These are phyloP conservation scores for Antheraea pernyi DNA, from an alignment of 1,140 invertebrate genomes.

Conservation along the genomic window DNA sequence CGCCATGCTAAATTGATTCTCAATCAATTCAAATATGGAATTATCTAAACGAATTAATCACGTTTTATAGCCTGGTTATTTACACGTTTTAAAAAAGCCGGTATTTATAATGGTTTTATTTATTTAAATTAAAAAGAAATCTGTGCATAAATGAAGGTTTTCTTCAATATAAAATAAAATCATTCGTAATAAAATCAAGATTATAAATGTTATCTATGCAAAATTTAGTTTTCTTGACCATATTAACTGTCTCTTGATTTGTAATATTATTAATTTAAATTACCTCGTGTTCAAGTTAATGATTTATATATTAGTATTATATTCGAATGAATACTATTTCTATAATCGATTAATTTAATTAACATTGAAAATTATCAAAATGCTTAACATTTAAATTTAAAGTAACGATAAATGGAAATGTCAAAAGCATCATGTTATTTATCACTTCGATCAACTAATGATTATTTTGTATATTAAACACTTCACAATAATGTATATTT, in stretches of 20 bases:
- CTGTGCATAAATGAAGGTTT: neutral
- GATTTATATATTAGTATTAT: no score
- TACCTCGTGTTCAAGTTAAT: no score
- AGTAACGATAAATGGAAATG: neutral
- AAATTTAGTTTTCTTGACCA: no score
- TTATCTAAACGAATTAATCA: slow-evolving; percentile 5
- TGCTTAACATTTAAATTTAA: neutral
- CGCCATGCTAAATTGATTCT: slow-evolving; percentile 70
- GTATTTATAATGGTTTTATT: neutral
- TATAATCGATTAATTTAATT: neutral
- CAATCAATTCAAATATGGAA: slow-evolving; percentile 46
- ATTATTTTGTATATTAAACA: no score
- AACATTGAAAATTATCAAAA: neutral
- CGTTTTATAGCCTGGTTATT: slow-evolving; percentile 31
- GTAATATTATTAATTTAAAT: no score
- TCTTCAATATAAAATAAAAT: neutral
- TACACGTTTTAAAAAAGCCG: neutral
- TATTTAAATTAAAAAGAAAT: neutral
- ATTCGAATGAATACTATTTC: neutral
- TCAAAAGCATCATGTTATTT: neutral
- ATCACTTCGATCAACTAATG: neutral
- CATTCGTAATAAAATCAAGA: neutral
- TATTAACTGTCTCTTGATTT: no score
- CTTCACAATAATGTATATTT: no score
- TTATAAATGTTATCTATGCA: neutral